Evolutionary conservation across 2,888 invertebrate genomes (phyloP), one percentile per base, ranked within the genome.

Genomic region (Stictocephala bisonia): DNA sequence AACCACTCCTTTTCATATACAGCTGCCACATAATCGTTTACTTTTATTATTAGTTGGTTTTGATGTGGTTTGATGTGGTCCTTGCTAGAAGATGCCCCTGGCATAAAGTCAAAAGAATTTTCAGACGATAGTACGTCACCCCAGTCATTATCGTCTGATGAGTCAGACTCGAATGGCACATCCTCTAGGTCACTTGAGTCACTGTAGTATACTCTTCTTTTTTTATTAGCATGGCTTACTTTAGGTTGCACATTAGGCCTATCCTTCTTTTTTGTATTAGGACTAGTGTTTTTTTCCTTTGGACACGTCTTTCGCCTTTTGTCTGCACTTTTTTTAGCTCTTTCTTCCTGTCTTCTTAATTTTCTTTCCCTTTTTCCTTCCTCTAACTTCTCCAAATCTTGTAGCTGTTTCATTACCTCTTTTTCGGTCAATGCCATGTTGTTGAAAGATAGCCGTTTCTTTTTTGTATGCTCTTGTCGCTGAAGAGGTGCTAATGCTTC

Each of bases 321-420:
- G n/a, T n/a, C n/a, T n/a, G n/a, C n/a, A n/a, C n/a, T n/a, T n/a
- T n/a, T n/a, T n/a, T n/a, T n/a, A n/a, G n/a, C 6, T 51, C 20
- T 4, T 27, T 18, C 31, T 13, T 11, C 15, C 31, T 58, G 27
- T 15, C 31, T 58, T 58, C 11, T 24, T 56, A 24, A 15, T 15
- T 15, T 51, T 22, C 20, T 51, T 20, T 20, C 13, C 9, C 20
- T 51, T 18, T 51, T 18, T 9, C 13, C 2, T 18, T 51, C n/a
- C 3, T 24, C 15, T n/a, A 24, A 11, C 7, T 18, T 22, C 18
- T 58, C 58, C 6, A 13, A n/a, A 15, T 58, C 58, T 27, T 31
- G 3, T n/a, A 58, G 13, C 20, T 58, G 29, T 15, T 58, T 29
- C 58, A 58, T 58, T 13, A 58, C 58, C 13, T 58, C 58, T 29